These are phyloP conservation scores for Exephanes ischioxanthus DNA, from an alignment of 2,888 invertebrate species.

Conservation along the genomic window DNA sequence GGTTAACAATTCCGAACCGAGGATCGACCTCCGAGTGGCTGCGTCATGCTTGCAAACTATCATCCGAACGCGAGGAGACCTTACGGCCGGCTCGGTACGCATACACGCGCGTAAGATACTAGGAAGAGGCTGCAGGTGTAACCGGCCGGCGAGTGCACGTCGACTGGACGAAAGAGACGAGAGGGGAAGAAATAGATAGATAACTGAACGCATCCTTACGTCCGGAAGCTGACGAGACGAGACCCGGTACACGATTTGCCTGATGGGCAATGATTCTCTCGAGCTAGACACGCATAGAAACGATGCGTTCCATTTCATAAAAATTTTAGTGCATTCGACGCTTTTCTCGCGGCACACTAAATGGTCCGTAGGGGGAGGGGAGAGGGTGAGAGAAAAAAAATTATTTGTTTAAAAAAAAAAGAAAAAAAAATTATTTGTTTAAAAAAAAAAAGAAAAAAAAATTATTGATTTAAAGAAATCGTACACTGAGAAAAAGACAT, in stretches of 20 bases:
- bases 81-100: slow-evolving; percentile 23
- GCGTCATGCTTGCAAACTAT: slow-evolving; percentile 82
- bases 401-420: no score
- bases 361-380: no score
- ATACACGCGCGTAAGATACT: neutral
- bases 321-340: no score
- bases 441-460: no score
- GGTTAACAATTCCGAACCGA: slow-evolving; percentile 76
- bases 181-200: slow-evolving; percentile 6
- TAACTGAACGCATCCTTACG: neutral
- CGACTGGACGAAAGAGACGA: slow-evolving; percentile 4
- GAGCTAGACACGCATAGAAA: neutral
- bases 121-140: neutral
- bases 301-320: no score
- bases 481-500: no score
- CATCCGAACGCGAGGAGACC: slow-evolving; percentile 63
- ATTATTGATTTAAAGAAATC: no score
- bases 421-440: no score
- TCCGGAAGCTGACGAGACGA: slow-evolving; percentile 6
- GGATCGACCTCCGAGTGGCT: slow-evolving; percentile 74
- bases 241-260: neutral
- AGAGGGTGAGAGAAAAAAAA: no score
- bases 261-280: neutral
- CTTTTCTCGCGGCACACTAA: neutral
- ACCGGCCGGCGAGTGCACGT: neutral